Evolutionary conservation across 2,113 vertebrate species (phyloP).

Genomic region (Leuciscus idus): DNA sequence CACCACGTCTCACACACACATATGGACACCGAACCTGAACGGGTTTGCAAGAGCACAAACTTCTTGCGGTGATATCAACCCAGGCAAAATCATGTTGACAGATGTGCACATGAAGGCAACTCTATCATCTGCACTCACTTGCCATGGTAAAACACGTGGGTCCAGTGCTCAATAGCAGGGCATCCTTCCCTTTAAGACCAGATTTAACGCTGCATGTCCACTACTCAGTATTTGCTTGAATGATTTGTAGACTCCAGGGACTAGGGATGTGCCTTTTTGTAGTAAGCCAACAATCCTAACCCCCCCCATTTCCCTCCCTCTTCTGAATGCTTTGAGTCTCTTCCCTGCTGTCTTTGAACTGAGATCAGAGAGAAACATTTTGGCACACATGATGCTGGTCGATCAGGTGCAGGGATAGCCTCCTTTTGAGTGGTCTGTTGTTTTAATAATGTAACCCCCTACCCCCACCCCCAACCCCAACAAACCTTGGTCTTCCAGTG

Average conservation of each 20-base stretch:
- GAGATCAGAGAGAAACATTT: constrained; percentile 76
- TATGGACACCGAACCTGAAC: constrained; percentile 13
- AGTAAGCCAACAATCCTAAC: constrained; percentile 64
- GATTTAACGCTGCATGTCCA: constrained; percentile 57
- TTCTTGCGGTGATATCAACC: constrained; percentile 5
- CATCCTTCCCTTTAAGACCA: constrained; percentile 51
- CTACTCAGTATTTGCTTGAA: constrained; percentile 65
- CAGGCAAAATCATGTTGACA: constrained; percentile 31
- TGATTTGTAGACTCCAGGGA: constrained; percentile 75
- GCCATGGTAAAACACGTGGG: constrained; percentile 33
- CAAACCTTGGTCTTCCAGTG: constrained; percentile 26
- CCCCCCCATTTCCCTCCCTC: constrained; percentile 58
- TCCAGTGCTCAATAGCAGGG: constrained; percentile 33
- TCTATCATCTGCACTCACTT: constrained; percentile 16
- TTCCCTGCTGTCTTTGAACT: constrained; percentile 79
- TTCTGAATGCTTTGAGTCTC: constrained; percentile 75
- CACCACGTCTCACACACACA: constrained; percentile 33
- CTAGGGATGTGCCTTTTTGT: constrained; percentile 62
- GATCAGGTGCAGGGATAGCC: constrained; percentile 72
- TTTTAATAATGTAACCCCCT: constrained; percentile 64
- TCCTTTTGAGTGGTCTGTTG: constrained; percentile 66
- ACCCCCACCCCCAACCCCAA: not conserved
- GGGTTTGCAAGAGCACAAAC: not conserved
- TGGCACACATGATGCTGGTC: constrained; percentile 69
- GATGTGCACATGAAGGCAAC: constrained; percentile 40